Percentiles rank a stretch among this genome's conserved stretches.
phyloP scores from a whole-genome alignment of 37 sponge, comb jelly and placozoan genomes.

The Cladorhizidae sp. region DNA sequence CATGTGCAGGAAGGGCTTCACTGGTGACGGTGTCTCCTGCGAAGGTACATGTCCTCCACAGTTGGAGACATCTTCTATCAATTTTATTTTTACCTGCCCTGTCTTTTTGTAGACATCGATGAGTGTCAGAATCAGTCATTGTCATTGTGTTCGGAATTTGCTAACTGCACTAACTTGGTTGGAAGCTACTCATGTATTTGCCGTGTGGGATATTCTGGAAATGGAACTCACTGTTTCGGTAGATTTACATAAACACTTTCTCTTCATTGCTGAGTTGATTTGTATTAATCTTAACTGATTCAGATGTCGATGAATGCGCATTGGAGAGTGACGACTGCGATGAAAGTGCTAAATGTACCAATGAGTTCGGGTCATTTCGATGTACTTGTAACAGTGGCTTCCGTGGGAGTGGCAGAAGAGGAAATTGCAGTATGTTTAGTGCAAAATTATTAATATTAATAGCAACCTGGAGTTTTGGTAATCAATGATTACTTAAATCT shows the following conservation, averaged over 20 bases:
- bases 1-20: slow-evolving; percentile 30
- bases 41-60: neutral
- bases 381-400: slow-evolving; percentile 48
- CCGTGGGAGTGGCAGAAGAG: neutral
- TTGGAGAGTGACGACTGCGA: slow-evolving; percentile 12
- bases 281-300: neutral
- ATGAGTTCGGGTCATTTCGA: slow-evolving; percentile 32
- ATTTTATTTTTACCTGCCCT: too few relatives aligned
- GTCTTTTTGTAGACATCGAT: slow-evolving; percentile 7
- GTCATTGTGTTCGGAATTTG: too few relatives aligned
- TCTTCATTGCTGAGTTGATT: neutral
- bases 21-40: slow-evolving; percentile 11
- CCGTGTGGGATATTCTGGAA: slow-evolving; percentile 28
- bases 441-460: too few relatives aligned
- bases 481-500: too few relatives aligned
- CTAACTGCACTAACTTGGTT: slow-evolving; percentile 26
- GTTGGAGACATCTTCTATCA: neutral
- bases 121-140: too few relatives aligned
- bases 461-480: too few relatives aligned
- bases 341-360: slow-evolving; percentile 24
- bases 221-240: slow-evolving; percentile 30
- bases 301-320: slow-evolving; percentile 44
- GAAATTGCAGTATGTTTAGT: neutral
- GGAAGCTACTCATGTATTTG: slow-evolving; percentile 53
- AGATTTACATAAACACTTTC: neutral